Percentiles rank a stretch among this genome's conserved stretches.
Evolutionary conservation across 1,140 invertebrate species (phyloP).

Genomic region (Teleogryllus occipitalis): DNA sequence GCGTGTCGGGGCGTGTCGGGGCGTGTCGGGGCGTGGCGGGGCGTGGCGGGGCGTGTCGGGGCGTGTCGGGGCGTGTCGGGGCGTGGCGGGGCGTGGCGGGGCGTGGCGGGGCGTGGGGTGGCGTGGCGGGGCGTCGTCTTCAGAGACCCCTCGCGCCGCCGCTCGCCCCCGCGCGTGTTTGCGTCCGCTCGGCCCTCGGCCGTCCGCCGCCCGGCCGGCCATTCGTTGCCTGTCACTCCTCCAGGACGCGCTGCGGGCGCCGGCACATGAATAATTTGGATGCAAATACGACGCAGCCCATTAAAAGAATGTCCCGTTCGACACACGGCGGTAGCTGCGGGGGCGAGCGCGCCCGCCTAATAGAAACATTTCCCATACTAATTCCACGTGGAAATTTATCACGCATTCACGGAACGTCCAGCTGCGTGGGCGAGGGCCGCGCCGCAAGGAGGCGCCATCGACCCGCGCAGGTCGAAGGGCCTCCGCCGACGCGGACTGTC

Average conservation of each 20-base stretch:
- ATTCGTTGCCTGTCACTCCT: not conserved
- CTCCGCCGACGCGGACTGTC: too few species aligned
- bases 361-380: slow-evolving; percentile 5
- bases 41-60: too few species aligned
- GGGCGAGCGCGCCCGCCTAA: not conserved
- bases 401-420: not conserved
- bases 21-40: too few species aligned
- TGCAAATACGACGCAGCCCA: not conserved
- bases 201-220: not conserved
- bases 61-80: too few species aligned
- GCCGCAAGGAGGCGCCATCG: too few species aligned
- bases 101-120: too few species aligned
- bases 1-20: too few species aligned
- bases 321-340: not conserved
- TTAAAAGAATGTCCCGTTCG: slow-evolving; percentile 4
- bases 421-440: not conserved
- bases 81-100: too few species aligned
- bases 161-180: not conserved
- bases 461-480: too few species aligned
- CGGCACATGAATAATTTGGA: not conserved
- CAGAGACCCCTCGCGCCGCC: too few species aligned
- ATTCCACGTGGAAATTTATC: not conserved
- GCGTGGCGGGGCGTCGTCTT: too few species aligned
- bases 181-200: not conserved
- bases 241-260: not conserved